A percentile compares a stretch with the other conserved stretches of the same genome.
Evolutionary conservation across 2,888 invertebrate species (phyloP).

Genomic region (Pseudeuparius sepicola): DNA sequence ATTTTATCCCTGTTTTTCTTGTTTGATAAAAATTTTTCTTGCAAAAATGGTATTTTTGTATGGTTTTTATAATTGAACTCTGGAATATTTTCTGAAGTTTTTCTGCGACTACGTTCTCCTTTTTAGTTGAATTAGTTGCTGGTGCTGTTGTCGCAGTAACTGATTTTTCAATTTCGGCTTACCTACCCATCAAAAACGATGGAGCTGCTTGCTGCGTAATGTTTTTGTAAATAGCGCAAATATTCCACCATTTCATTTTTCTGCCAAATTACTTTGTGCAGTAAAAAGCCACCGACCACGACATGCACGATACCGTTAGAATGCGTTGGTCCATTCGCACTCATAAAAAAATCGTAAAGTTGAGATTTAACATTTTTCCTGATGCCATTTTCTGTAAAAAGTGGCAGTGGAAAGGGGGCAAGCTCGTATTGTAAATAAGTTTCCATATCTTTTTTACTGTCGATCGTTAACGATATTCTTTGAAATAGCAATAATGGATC

Average conservation of each 20-base stretch:
- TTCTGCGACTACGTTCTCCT: conserved; percentile 17
- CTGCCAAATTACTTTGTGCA: conserved; percentile 22
- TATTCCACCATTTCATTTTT: conserved; percentile 21
- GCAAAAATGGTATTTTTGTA: conserved; percentile 23
- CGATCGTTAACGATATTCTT: no score
- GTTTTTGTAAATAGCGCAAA: conserved; percentile 21
- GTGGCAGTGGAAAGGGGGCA: conserved; percentile 26
- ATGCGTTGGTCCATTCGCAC: conserved; percentile 11
- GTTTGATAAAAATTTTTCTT: conserved; percentile 18
- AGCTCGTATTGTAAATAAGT: neutral
- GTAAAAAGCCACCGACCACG: conserved; percentile 22
- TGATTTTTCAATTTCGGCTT: conserved; percentile 19
- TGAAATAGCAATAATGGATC: no score
- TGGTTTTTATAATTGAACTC: conserved; percentile 14
- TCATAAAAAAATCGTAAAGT: conserved; percentile 13
- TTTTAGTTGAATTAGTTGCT: conserved; percentile 20
- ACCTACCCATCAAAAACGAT: conserved; percentile 25
- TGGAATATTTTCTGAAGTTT: no score
- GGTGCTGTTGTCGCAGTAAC: no score
- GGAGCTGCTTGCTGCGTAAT: conserved; percentile 20
- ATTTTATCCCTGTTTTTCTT: conserved; percentile 25
- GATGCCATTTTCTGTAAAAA: conserved; percentile 18
- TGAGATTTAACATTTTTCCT: conserved; percentile 16
- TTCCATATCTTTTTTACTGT: neutral
- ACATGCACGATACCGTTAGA: conserved; percentile 16